Percentiles rank a stretch among this genome's conserved stretches.
Conservation (phyloP, 2,113 vertebrate genomes). For the Manacus vitellinus region DNA sequence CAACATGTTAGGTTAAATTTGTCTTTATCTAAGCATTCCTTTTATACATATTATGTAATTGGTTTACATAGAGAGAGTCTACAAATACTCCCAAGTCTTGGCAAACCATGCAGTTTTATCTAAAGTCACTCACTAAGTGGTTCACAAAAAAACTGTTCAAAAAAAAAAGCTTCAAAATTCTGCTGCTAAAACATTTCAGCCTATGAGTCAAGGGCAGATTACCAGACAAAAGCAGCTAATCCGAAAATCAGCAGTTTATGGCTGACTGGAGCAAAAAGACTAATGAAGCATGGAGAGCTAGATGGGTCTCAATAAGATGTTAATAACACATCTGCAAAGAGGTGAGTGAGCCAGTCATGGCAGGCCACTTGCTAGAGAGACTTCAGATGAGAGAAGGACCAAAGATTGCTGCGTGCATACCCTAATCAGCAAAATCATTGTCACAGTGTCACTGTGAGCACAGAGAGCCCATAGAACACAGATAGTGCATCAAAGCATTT, state of each 20-base stretch:
- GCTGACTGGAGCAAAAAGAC: background rate
- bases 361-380: background rate
- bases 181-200: background rate
- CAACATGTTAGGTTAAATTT: background rate
- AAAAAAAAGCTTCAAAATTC: background rate
- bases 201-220: background rate
- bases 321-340: background rate
- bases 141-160: background rate
- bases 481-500: fast-evolving
- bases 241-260: constrained; percentile 5
- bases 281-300: background rate
- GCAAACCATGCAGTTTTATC: background rate
- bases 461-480: fast-evolving
- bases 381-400: background rate
- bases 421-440: background rate
- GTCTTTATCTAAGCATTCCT: background rate
- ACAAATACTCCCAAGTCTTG: background rate
- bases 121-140: background rate
- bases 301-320: background rate
- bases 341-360: fast-evolving
- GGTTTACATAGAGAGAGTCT: background rate
- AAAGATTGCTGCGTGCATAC: background rate
- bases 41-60: background rate
- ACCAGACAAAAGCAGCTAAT: constrained; percentile 42
- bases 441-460: background rate